phyloP scores from a whole-genome alignment of 2,113 vertebrate species.

The Pelodiscus sinensis region DNA sequence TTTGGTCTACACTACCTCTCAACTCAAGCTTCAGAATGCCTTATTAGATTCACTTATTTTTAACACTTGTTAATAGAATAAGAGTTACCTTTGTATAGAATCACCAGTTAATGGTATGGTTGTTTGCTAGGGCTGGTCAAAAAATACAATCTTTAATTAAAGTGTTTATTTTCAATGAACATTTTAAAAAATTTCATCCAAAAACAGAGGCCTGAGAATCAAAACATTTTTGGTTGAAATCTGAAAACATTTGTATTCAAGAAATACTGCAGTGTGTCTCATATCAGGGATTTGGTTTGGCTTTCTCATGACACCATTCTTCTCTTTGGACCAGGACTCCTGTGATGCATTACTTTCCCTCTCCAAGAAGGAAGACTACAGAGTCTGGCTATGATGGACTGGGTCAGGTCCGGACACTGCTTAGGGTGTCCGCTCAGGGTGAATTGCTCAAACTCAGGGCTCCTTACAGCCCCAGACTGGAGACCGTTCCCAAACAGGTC shows the following conservation, averaged over 20 bases:
- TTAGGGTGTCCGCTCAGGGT: too few relatives aligned
- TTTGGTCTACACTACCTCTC: background rate
- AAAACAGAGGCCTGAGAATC: background rate
- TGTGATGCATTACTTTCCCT: background rate
- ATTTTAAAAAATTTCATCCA: background rate
- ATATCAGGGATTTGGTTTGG: background rate
- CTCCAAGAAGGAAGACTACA: background rate
- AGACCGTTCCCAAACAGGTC: too few relatives aligned
- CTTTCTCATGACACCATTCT: slow-evolving; percentile 29
- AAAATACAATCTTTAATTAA: background rate
- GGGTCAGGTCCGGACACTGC: too few relatives aligned
- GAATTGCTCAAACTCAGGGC: too few relatives aligned
- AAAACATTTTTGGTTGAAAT: background rate
- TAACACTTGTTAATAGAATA: background rate
- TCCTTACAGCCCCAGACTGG: too few relatives aligned
- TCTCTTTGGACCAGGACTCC: background rate
- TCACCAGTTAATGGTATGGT: background rate
- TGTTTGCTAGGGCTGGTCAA: background rate
- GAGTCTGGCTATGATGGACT: background rate
- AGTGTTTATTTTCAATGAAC: background rate
- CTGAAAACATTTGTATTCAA: background rate
- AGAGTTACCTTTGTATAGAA: background rate
- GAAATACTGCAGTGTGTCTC: background rate
- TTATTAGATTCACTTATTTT: background rate
- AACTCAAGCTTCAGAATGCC: background rate